phyloP scores from a whole-genome alignment of 2,113 vertebrate genomes.

The Patagioenas fasciata region DNA sequence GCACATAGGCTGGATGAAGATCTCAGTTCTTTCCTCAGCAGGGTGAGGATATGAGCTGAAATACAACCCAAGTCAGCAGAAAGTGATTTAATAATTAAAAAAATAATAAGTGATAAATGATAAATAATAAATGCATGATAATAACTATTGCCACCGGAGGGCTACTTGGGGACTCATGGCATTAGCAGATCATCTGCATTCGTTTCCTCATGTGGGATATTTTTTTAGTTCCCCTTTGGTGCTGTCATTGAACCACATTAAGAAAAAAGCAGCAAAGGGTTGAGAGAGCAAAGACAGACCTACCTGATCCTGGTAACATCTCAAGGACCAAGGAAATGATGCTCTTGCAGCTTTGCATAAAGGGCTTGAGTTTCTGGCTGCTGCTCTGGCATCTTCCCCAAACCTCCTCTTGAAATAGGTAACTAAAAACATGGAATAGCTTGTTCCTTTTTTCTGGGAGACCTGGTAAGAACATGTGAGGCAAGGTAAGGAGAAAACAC shows the following conservation, averaged over 20 bases:
- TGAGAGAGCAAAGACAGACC: background rate
- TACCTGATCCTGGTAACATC: too few relatives aligned
- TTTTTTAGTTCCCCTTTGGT: background rate
- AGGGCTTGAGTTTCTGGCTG: background rate
- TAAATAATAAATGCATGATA: too few relatives aligned
- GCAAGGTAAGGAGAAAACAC: background rate
- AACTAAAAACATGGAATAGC: background rate
- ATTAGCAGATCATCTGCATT: background rate
- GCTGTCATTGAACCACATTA: background rate
- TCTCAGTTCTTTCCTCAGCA: background rate
- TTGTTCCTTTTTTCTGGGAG: background rate
- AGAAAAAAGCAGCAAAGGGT: background rate
- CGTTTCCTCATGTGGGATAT: background rate
- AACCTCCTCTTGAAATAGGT: background rate
- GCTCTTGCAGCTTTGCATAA: background rate
- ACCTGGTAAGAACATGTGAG: background rate
- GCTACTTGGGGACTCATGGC: too few relatives aligned
- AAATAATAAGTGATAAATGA: too few relatives aligned
- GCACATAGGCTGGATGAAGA: background rate
- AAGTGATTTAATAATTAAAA: background rate
- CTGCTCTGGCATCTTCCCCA: background rate
- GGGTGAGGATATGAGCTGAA: background rate
- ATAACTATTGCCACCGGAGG: background rate
- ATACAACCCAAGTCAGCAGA: background rate
- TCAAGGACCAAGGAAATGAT: accelerated